Evolutionary conservation across 2,113 vertebrate species (phyloP).

Genomic region (Mesocricetus auratus): DNA sequence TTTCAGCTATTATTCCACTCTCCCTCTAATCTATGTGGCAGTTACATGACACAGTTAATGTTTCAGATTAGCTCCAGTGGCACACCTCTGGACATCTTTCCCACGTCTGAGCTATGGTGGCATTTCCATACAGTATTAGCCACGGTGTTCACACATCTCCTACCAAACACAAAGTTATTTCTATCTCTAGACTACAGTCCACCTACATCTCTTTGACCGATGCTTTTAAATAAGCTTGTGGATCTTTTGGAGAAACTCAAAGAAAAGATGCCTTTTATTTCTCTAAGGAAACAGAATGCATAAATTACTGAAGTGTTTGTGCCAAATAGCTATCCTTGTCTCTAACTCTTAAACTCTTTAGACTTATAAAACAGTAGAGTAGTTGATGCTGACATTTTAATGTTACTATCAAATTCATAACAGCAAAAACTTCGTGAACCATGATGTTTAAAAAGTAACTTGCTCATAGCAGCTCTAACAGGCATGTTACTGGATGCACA

Average conservation of each 20-base stretch:
- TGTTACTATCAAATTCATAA: slow-evolving; percentile 59
- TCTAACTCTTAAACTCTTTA: slow-evolving; percentile 49
- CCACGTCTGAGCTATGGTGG: neutral
- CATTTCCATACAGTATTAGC: too few relatives aligned
- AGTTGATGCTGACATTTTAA: slow-evolving; percentile 59
- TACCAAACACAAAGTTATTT: neutral
- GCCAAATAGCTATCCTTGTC: slow-evolving; percentile 36
- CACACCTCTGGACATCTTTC: neutral
- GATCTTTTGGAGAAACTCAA: slow-evolving; percentile 35
- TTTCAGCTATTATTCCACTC: neutral
- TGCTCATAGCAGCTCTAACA: neutral
- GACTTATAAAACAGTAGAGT: slow-evolving; percentile 53
- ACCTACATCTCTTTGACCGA: neutral
- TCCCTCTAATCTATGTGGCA: neutral
- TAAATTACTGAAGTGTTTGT: slow-evolving; percentile 34
- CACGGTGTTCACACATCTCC: neutral
- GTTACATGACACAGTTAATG: neutral
- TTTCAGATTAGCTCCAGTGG: neutral
- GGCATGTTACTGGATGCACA: neutral
- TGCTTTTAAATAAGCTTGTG: neutral
- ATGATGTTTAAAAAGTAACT: slow-evolving; percentile 57
- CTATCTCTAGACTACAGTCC: neutral
- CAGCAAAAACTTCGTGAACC: slow-evolving; percentile 6
- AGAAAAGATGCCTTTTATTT: slow-evolving; percentile 27
- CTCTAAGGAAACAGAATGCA: slow-evolving; percentile 35